Percentiles rank a stretch among this genome's conserved stretches.
Evolutionary conservation across 2,888 invertebrate species (phyloP).

Genomic region (Brachyopa scutellaris): DNA sequence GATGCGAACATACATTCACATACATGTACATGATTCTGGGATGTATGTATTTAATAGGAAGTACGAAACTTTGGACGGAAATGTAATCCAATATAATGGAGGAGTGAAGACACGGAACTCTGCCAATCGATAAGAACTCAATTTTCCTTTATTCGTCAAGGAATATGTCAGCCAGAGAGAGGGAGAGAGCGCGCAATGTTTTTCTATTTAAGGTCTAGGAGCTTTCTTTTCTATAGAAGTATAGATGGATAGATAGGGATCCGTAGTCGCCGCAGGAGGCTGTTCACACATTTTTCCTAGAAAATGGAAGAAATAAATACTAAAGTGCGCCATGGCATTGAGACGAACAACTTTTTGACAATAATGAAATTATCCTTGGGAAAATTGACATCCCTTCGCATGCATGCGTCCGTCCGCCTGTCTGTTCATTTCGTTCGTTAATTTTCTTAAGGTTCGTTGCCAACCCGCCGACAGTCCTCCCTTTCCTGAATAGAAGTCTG

Average conservation of each 20-base stretch:
- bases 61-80: constrained; percentile 34
- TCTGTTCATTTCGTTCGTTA: constrained; percentile 18
- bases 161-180: constrained; percentile 22
- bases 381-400: constrained; percentile 35
- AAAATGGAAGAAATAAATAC: constrained; percentile 4
- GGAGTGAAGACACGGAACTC: constrained; percentile 60
- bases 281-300: constrained; percentile 34
- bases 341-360: constrained; percentile 42
- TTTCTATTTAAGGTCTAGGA: constrained; percentile 24
- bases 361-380: constrained; percentile 46
- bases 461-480: not conserved
- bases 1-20: not conserved
- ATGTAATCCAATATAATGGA: constrained; percentile 44
- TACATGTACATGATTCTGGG: not conserved
- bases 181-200: constrained; percentile 31
- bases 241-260: not conserved
- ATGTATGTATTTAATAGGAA: constrained; percentile 26
- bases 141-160: constrained; percentile 78
- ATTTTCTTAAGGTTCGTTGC: constrained; percentile 8
- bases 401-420: constrained; percentile 14
- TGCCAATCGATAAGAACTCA: constrained; percentile 79
- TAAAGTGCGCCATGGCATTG: constrained; percentile 10
- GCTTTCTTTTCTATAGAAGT: no score
- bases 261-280: constrained; percentile 8
- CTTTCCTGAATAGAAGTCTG: not conserved